Base-by-base conservation (phyloP, 2,113 vertebrate genomes). In the Oryzias javanicus region DNA sequence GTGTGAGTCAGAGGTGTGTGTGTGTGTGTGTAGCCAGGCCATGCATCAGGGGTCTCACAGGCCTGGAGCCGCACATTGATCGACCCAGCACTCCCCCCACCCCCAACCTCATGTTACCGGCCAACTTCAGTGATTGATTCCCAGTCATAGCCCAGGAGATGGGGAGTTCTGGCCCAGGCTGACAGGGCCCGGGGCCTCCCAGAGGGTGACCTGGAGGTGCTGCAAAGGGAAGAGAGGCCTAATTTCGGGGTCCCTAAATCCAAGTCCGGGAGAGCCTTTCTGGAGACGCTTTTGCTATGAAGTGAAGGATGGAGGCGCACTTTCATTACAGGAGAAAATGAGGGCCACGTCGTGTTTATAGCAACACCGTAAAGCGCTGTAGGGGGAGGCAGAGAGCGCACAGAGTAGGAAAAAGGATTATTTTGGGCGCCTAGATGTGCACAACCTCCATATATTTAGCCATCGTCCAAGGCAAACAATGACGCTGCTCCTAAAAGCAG, bases 121-220 rank as follows among this genome's bases (percentile, higher is more conserved):
- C 49, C 83, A 82, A 70, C 80, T 61, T 64, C 19, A 1, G 80
- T 86, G 89, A 91, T 91, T 90, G 90, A 89, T 91, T 90, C 81
- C 55, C 82, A 89, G 87, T 86, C 87, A 86, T 72, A 73, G 74
- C 84, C 24, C 67, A 57, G 81, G 82, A 89, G 87, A 90, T 90
- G 85, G 84, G 25, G 80, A 86, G 78, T 76, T 56, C 70, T 66
- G 63, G 72, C 66, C 68, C 5, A 35, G 50, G 15, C 81, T 82
- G 67, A 64, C 55, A 74, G 81, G 76, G 84, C 81, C 85, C 20
- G 35, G 65, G 73, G 83, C 84, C 81, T 79, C 80, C 72, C 72
- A 67, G 56, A 83, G 82, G 83, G 63, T 67, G 80, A 88, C 82
- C 83, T 81, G 58, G 50, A 78, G 67, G 76, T 72, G 51, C 75